These are phyloP conservation scores for Pseudolaguvia tuberculata DNA, from an alignment of 2,113 vertebrate genomes.

Conservation along the genomic window DNA sequence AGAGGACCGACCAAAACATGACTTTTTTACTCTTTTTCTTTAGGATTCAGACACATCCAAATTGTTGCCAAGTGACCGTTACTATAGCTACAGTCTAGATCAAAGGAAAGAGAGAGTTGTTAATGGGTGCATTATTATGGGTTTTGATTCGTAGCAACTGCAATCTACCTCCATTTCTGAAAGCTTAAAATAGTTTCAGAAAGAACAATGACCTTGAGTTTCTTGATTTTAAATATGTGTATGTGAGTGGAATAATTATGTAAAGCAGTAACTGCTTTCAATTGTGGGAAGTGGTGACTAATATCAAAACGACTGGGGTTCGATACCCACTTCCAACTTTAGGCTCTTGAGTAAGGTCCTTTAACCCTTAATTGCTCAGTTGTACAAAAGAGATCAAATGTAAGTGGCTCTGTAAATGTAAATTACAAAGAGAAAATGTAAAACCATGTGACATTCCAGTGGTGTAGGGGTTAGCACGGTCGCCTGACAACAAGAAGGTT, in stretches of 20 bases:
- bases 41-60: conserved; percentile 54
- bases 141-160: background rate
- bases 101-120: conserved; percentile 45
- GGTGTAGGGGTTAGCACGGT: too few species aligned
- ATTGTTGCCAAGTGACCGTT: conserved; percentile 70
- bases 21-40: conserved; percentile 26
- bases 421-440: background rate
- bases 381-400: too few species aligned
- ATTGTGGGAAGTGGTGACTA: too few species aligned
- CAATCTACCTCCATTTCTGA: background rate
- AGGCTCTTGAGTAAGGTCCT: too few species aligned
- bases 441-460: background rate
- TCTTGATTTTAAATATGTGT: background rate
- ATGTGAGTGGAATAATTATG: background rate
- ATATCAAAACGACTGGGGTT: too few species aligned
- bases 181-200: background rate
- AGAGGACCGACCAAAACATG: background rate
- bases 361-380: too few species aligned
- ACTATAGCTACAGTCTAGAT: conserved; percentile 66
- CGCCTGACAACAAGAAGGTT: too few species aligned
- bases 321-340: too few species aligned
- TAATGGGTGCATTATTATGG: conserved; percentile 31
- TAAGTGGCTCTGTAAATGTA: too few species aligned
- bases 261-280: background rate
- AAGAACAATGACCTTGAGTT: background rate